These are phyloP conservation scores for Thamnophis elegans DNA, from an alignment of 2,797 vertebrate genomes.

Conservation along the genomic window DNA sequence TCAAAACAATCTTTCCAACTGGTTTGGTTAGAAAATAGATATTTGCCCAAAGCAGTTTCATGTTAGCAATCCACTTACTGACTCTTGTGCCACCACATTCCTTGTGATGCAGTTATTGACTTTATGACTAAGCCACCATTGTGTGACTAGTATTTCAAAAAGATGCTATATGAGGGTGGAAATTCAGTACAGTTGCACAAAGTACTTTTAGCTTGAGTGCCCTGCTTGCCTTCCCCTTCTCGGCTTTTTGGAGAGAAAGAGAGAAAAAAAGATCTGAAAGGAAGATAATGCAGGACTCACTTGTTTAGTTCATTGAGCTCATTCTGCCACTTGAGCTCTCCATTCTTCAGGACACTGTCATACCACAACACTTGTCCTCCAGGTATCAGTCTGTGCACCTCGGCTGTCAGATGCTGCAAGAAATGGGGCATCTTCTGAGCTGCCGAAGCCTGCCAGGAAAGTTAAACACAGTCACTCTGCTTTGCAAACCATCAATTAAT, in stretches of 20 bases:
- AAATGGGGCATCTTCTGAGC: conserved; percentile 78
- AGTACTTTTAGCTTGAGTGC: not conserved
- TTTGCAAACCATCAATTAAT: not conserved
- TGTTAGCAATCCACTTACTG: not conserved
- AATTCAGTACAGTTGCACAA: rapidly evolving
- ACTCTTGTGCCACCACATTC: not conserved
- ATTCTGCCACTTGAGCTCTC: conserved; percentile 87
- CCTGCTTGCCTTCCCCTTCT: not conserved
- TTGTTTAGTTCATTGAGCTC: conserved; percentile 86
- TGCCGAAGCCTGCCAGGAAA: conserved; percentile 54
- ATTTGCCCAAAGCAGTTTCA: not conserved
- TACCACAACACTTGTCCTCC: conserved; percentile 90
- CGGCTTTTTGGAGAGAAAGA: no score
- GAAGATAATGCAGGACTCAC: conserved; percentile 61
- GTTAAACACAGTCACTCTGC: rapidly evolving
- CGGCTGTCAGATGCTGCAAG: conserved; percentile 79
- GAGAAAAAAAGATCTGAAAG: not conserved
- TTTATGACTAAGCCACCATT: not conserved
- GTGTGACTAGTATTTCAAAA: not conserved
- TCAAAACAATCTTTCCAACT: not conserved
- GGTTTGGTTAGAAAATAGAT: not conserved
- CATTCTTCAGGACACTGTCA: conserved; percentile 81
- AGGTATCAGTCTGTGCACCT: conserved; percentile 75
- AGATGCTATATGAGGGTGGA: not conserved
- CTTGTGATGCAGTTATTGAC: not conserved